A percentile compares a stretch with the other conserved stretches of the same genome.
Conservation (phyloP, 2,888 invertebrate genomes). For the Pristionchus entomophagus region DNA sequence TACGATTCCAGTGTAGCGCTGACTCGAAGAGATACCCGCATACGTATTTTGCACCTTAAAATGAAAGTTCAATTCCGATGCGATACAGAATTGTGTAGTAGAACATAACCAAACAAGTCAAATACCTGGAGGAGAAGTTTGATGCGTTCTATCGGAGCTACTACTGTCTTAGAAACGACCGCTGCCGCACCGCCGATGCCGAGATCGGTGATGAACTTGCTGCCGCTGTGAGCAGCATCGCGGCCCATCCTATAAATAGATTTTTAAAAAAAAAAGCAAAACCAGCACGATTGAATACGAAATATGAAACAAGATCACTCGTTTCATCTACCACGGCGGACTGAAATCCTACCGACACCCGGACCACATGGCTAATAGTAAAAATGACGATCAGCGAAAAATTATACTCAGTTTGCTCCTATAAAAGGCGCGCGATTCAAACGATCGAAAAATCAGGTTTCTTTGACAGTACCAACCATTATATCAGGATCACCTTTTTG, state of each 20-base stretch:
- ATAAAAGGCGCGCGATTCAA: no score
- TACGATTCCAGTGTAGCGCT: conserved; percentile 62
- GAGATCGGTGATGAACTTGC: conserved; percentile 59
- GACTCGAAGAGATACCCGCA: conserved; percentile 60
- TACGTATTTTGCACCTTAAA: conserved; percentile 67
- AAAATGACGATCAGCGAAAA: no score
- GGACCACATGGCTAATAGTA: no score
- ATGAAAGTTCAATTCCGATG: not conserved
- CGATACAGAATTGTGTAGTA: not conserved
- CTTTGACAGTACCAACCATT: no score
- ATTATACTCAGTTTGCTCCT: no score
- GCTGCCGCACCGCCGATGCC: conserved; percentile 63
- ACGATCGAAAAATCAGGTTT: no score
- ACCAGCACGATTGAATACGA: no score
- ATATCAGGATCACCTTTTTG: no score
- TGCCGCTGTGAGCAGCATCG: conserved; percentile 10
- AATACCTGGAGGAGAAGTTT: conserved; percentile 62
- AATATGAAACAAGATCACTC: no score
- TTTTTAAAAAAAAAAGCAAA: not conserved
- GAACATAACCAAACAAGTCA: not conserved
- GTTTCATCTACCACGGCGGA: no score
- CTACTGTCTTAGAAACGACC: conserved; percentile 63
- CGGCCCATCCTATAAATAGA: not conserved
- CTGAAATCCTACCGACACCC: no score
- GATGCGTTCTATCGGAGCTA: conserved; percentile 65